Percentiles rank a stretch among this genome's conserved stretches.
These are phyloP conservation scores for Sebastiscus tertius DNA, from an alignment of 2,797 vertebrate species.

Conservation along the genomic window DNA sequence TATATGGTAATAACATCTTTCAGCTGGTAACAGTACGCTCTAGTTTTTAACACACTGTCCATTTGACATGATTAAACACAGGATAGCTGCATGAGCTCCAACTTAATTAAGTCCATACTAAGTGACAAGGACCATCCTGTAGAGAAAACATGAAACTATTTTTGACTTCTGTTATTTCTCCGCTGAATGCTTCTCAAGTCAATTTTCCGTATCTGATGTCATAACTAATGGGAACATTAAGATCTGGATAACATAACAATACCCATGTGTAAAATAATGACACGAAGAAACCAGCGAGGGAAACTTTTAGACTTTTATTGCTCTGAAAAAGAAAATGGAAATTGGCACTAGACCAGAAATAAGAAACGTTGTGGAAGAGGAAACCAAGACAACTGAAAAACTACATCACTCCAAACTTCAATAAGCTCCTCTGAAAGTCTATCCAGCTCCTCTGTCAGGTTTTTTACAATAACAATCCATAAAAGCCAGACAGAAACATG, in stretches of 20 bases:
- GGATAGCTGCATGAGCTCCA: slow-evolving; percentile 13
- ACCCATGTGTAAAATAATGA: slow-evolving; percentile 76
- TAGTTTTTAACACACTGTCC: slow-evolving; percentile 24
- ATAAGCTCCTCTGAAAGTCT: slow-evolving; percentile 61
- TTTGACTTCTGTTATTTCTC: slow-evolving; percentile 64
- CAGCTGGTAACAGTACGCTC: slow-evolving; percentile 14
- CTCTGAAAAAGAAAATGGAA: slow-evolving; percentile 76
- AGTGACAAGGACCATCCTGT: slow-evolving; percentile 45
- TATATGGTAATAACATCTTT: slow-evolving; percentile 35
- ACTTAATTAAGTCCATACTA: slow-evolving; percentile 50
- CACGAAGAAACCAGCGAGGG: slow-evolving; percentile 69
- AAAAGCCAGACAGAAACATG: slow-evolving; percentile 69
- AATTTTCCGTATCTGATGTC: slow-evolving; percentile 74
- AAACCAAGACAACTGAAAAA: slow-evolving; percentile 70
- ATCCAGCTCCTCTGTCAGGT: slow-evolving; percentile 54
- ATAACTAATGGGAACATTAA: slow-evolving; percentile 76
- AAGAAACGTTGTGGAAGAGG: slow-evolving; percentile 62
- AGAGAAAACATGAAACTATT: slow-evolving; percentile 52
- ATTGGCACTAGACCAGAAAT: slow-evolving; percentile 72
- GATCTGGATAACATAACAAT: slow-evolving; percentile 74
- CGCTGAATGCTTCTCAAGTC: slow-evolving; percentile 55
- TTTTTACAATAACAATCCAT: slow-evolving; percentile 73
- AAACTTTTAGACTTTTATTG: slow-evolving; percentile 76
- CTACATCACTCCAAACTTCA: slow-evolving; percentile 63
- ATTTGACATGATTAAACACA: slow-evolving; percentile 33